Evolutionary conservation across 2,113 vertebrate species (phyloP).

Genomic region (Anarhynchus alexandrinus): DNA sequence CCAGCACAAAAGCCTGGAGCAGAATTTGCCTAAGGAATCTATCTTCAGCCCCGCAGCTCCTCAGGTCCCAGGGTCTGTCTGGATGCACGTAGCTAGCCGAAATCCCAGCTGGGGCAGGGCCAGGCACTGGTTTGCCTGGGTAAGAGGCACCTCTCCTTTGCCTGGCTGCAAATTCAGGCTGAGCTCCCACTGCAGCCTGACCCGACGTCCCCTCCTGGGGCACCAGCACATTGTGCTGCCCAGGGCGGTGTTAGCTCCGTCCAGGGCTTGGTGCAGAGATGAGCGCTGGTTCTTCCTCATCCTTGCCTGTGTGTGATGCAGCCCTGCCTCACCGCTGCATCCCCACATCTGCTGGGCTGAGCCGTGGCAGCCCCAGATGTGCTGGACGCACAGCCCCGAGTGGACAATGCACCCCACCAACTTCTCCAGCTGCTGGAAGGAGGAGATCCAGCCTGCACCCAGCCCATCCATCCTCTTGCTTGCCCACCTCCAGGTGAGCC

Average conservation of each 20-base stretch:
- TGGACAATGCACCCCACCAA: not conserved
- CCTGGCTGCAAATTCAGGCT: not conserved
- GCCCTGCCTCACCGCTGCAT: not conserved
- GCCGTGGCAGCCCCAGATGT: not conserved
- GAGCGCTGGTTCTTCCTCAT: not conserved
- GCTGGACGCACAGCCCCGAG: not conserved
- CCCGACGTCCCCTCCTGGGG: not conserved
- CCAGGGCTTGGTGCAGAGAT: no score
- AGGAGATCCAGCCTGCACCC: not conserved
- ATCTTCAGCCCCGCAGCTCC: not conserved
- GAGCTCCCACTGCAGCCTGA: not conserved
- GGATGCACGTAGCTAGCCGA: not conserved
- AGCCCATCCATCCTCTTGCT: not conserved
- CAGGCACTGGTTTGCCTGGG: not conserved
- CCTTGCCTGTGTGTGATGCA: not conserved
- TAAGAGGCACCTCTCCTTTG: not conserved
- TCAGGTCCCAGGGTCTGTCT: not conserved
- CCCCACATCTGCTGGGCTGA: not conserved
- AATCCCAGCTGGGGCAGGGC: not conserved
- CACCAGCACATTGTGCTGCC: not conserved
- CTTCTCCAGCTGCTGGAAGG: not conserved
- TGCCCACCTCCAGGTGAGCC: not conserved
- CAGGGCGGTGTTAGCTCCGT: not conserved
- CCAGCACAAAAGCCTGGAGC: not conserved
- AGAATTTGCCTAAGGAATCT: not conserved